Evolutionary conservation across 2,888 invertebrate genomes (phyloP), one percentile per base, ranked within the genome.

Genomic region (Tricholauxania praeusta): DNA sequence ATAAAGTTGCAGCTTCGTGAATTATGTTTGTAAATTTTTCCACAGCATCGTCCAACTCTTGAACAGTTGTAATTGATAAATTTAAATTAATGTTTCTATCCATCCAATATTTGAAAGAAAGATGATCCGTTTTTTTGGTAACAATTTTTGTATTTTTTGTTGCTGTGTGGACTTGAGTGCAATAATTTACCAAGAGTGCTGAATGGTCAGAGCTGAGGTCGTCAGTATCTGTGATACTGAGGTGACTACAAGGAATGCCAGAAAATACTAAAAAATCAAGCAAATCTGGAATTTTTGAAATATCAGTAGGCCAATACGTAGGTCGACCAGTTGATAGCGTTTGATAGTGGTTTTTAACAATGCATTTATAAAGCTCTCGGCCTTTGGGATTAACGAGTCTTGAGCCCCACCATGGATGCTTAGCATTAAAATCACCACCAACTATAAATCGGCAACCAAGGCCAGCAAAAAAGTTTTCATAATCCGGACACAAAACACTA

Each of bases 371-470:
- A 5, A 74, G 71, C 51, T 74, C 67, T 48, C 60, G 68, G 14
- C 74, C 72, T 39, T 72, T 74, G 12, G 69, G 68, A 48, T 74
- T 74, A 28, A 48, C 53, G 49, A 74, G 32, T 32, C 74, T 67
- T 19, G 75, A 77, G 22, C 70, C 74, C 74, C 67, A 73, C 63
- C 67, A 72, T 14, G 74, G 72, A 15, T 77, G 74, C 15, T 75
- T 76, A 12, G 71, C 73, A 52, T 77, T 77, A 51, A n/a, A 75
- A 14, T 76, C 74, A 10, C 76, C 76, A 15, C 72, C 75, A 62
- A 62, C 77, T 57, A 78, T 68, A 55, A 73, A 76, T 49, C 57
- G 71, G 10, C 19, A 22, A 7, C 72, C 72, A 52, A 74, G 48
- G 12, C 32, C n/a, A 55, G 53, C 65, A 49, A 74, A 76, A 65